Conservation (phyloP, 2,888 invertebrate genomes). For the Crossocerus cetratus region DNA sequence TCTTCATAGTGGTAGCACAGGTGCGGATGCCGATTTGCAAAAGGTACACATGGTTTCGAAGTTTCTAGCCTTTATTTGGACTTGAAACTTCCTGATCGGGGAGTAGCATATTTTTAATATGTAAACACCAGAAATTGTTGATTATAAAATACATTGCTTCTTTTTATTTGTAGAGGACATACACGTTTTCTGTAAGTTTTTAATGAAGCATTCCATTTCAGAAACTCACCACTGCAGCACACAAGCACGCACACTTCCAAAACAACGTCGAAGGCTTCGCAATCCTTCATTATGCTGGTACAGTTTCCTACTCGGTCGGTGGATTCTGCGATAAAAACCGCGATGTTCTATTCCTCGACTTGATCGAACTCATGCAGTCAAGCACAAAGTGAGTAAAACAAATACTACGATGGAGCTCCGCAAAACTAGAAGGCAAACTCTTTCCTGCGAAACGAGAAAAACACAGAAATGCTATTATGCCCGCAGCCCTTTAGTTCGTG, state of each 20-base stretch:
- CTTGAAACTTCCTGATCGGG: not conserved
- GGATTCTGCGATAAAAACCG: conserved; percentile 85
- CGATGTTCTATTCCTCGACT: conserved; percentile 82
- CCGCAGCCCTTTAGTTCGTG: conserved; percentile 79
- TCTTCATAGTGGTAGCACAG: conserved; percentile 82
- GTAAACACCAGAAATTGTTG: too few relatives aligned
- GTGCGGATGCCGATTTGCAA: conserved; percentile 81
- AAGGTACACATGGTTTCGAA: conserved; percentile 67
- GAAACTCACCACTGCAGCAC: conserved; percentile 79
- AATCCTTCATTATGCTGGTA: conserved; percentile 84
- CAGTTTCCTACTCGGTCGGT: conserved; percentile 81
- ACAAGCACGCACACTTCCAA: conserved; percentile 80
- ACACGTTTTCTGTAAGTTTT: not conserved
- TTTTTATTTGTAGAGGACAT: too few relatives aligned
- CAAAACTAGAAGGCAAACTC: not conserved
- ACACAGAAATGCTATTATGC: not conserved
- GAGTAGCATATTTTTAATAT: not conserved
- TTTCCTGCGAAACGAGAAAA: not conserved
- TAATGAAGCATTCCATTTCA: conserved; percentile 58
- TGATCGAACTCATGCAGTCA: conserved; percentile 83
- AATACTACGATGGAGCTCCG: not conserved
- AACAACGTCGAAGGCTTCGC: conserved; percentile 79
- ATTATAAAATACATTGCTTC: too few relatives aligned
- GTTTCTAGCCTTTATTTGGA: not conserved
- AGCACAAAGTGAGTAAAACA: conserved; percentile 78